Evolutionary conservation across 1,140 invertebrate genomes (phyloP).

Genomic region (Drosophila pseudoobscura): DNA sequence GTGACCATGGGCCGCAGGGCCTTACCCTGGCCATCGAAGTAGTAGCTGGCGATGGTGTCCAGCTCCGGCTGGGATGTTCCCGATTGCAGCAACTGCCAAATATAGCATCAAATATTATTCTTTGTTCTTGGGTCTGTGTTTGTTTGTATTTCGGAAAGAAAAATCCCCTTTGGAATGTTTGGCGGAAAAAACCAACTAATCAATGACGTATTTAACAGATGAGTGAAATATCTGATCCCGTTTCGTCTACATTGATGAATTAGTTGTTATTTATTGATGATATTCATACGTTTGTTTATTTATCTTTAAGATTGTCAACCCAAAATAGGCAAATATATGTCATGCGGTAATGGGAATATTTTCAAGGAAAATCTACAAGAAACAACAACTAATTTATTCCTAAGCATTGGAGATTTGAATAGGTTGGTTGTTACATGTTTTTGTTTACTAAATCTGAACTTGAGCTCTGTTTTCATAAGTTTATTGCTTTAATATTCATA

Average conservation of each 20-base stretch:
- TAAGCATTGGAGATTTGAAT: no score
- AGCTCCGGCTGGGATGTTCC: constrained; percentile 92
- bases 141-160: constrained; percentile 22
- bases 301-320: no score
- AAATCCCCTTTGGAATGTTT: not conserved
- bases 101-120: not conserved
- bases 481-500: no score
- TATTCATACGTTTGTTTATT: constrained; percentile 13
- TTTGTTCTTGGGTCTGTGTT: constrained; percentile 1
- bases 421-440: no score
- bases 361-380: no score
- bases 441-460: no score
- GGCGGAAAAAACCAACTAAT: constrained; percentile 34
- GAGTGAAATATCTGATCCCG: constrained; percentile 13
- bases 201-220: constrained; percentile 5
- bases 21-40: constrained; percentile 98
- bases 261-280: not conserved
- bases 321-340: no score
- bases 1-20: constrained; percentile 96
- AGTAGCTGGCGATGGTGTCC: constrained; percentile 95
- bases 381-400: no score
- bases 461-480: no score
- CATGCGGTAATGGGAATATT: no score
- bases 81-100: constrained; percentile 88
- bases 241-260: not conserved